phyloP scores from a whole-genome alignment of 2,888 invertebrate species.

The Thecocarcelia acutangulata region DNA sequence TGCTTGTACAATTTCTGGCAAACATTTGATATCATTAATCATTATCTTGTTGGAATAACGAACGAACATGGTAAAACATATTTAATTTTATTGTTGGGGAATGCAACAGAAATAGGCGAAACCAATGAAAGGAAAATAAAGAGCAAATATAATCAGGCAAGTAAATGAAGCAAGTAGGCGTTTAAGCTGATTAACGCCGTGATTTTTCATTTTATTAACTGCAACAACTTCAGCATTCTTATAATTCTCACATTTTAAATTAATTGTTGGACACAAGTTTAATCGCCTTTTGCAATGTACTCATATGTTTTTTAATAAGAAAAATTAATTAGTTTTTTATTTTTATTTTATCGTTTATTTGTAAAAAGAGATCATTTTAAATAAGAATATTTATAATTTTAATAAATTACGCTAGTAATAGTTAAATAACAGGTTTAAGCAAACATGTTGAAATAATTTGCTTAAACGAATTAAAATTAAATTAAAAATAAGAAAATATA shows the following conservation, averaged over 20 bases:
- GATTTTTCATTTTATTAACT: slow-evolving; percentile 36
- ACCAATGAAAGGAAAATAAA: background rate
- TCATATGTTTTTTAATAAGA: too few species aligned
- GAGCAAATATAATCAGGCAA: background rate
- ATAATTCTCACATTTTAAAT: slow-evolving; percentile 1
- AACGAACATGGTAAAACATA: slow-evolving; percentile 35
- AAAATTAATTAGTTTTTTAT: too few species aligned
- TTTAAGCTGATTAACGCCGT: slow-evolving; percentile 64
- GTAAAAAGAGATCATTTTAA: too few species aligned
- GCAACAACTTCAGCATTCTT: background rate
- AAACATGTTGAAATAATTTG: too few species aligned
- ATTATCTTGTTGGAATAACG: slow-evolving; percentile 43
- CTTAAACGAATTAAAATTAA: too few species aligned
- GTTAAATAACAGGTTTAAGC: too few species aligned
- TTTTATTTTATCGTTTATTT: too few species aligned
- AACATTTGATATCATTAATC: slow-evolving; percentile 61
- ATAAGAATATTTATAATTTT: too few species aligned
- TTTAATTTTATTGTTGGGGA: slow-evolving; percentile 21
- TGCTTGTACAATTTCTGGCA: background rate
- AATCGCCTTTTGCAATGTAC: too few species aligned
- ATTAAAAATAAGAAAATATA: too few species aligned
- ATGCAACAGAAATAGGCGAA: background rate
- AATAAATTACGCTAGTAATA: too few species aligned
- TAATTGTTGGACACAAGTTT: slow-evolving; percentile 4
- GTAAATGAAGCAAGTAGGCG: slow-evolving; percentile 51